Percentiles rank a stretch among this genome's conserved stretches.
Conservation (phyloP, 2,113 vertebrate genomes). For the Crocuta crocuta region DNA sequence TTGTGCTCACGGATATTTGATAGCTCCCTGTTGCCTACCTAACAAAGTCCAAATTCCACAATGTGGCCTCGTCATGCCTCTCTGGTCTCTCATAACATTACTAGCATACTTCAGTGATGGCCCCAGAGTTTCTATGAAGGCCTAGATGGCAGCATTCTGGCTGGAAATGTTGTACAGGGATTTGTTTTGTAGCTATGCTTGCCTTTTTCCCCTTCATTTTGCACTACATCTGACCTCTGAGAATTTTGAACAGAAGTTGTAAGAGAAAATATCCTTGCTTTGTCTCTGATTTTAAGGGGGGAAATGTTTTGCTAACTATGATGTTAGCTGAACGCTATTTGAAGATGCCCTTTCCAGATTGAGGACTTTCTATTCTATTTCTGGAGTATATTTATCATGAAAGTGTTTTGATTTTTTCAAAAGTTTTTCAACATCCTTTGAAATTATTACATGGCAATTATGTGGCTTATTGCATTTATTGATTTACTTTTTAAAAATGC, state of each 20-base stretch:
- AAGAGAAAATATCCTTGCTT: neutral
- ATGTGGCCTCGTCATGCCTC: neutral
- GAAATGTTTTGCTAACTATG: neutral
- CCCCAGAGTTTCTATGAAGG: neutral
- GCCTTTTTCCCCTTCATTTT: neutral
- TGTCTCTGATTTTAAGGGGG: neutral
- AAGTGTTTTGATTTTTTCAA: neutral
- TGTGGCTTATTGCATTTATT: neutral
- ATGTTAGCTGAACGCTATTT: neutral
- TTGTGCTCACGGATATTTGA: neutral
- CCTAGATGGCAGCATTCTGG: neutral
- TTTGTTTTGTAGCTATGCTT: neutral
- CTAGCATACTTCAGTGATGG: neutral
- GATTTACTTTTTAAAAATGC: neutral
- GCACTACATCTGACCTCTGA: neutral
- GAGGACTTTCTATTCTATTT: neutral
- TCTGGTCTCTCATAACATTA: neutral
- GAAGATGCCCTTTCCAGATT: neutral
- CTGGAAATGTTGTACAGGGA: neutral
- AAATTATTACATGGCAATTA: neutral
- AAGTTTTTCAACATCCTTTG: neutral
- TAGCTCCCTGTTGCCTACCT: neutral
- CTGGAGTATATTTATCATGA: neutral
- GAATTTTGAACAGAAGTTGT: neutral
- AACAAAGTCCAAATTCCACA: neutral